Conservation (phyloP, 2,888 invertebrate genomes). For the Eutolmus rufibarbis region DNA sequence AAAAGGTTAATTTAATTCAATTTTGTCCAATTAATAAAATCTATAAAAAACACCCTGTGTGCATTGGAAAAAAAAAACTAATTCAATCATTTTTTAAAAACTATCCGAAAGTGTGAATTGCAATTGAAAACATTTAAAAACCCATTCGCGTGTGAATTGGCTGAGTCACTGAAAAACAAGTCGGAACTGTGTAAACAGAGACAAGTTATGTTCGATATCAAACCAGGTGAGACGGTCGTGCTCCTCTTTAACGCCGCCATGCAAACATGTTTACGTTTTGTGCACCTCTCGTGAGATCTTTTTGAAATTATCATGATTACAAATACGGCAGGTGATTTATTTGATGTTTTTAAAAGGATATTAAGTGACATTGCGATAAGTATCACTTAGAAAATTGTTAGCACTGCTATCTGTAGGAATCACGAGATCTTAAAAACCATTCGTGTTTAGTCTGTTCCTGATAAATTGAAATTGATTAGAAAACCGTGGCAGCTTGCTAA, state of each 20-base stretch:
- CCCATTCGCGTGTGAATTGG: not conserved
- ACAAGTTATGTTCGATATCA: not conserved
- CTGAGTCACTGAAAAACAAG: not conserved
- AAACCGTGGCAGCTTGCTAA: not conserved
- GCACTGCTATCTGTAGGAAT: not conserved
- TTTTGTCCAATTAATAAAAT: not conserved
- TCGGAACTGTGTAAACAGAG: not conserved
- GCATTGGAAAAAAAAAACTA: not conserved
- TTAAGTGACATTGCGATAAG: not conserved
- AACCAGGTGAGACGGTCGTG: not conserved
- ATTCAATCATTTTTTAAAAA: too few species aligned
- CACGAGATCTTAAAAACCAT: not conserved
- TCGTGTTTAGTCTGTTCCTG: not conserved
- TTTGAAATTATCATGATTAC: not conserved
- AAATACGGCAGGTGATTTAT: not conserved
- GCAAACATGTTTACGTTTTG: not conserved
- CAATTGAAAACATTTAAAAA: not conserved
- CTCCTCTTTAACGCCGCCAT: not conserved
- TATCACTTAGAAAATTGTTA: not conserved
- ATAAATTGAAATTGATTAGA: not conserved
- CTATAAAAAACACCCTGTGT: not conserved
- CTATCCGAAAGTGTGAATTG: not conserved
- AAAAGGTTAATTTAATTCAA: not conserved
- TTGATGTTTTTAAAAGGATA: not conserved
- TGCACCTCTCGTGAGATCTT: not conserved